Percentiles rank a stretch among this genome's conserved stretches.
Conservation (phyloP, 2,797 vertebrate genomes). For the Anas flavirostris region DNA sequence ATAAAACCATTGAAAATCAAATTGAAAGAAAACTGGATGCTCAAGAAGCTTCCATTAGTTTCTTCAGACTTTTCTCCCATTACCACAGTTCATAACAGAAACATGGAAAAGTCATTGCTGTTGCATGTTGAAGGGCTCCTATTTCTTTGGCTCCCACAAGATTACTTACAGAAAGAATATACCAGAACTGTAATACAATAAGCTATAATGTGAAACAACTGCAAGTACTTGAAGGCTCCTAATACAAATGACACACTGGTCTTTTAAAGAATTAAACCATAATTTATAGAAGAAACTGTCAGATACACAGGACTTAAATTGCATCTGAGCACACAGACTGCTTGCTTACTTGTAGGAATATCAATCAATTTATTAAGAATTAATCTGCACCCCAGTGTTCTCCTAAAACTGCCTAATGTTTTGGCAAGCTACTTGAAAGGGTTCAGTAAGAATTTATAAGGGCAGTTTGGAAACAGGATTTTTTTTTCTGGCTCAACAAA, state of each 20-base stretch:
- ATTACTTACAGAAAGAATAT: conserved; percentile 62
- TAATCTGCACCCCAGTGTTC: conserved; percentile 72
- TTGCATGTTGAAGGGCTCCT: conserved; percentile 8
- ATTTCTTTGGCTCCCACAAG: conserved; percentile 57
- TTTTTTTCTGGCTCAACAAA: conserved; percentile 71
- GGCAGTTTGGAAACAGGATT: conserved; percentile 62
- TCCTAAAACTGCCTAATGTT: conserved; percentile 77
- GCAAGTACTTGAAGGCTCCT: conserved; percentile 45
- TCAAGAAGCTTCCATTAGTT: not conserved
- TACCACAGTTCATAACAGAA: not conserved
- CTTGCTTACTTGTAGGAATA: conserved; percentile 67
- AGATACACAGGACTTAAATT: conserved; percentile 39
- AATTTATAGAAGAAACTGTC: conserved; percentile 57
- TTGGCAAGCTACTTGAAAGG: conserved; percentile 79
- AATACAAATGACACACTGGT: conserved; percentile 35
- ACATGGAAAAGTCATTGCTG: conserved; percentile 56
- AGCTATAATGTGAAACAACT: conserved; percentile 72
- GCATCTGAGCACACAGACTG: conserved; percentile 33
- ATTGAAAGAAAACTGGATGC: not conserved
- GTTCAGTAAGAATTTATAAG: conserved; percentile 78
- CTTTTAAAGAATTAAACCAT: conserved; percentile 60
- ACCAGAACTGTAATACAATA: conserved; percentile 62
- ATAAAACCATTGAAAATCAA: not conserved
- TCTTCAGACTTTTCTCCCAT: not conserved
- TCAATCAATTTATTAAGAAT: conserved; percentile 78